Base-by-base conservation (phyloP, 2,113 vertebrate species). In the Coturnix japonica region DNA sequence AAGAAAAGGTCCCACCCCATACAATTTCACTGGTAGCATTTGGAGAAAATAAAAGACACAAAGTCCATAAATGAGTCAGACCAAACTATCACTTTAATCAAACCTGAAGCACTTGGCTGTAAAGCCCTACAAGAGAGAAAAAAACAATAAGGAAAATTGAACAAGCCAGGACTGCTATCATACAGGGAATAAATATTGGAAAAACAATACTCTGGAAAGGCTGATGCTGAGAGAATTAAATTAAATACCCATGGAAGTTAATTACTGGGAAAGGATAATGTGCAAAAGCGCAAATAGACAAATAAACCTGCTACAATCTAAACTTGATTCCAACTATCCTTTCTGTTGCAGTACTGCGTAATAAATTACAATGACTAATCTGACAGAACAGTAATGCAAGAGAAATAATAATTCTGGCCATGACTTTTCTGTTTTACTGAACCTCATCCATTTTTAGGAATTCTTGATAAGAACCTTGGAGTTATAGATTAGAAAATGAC, bases 171-270 rank as follows among this genome's bases (percentile, higher is more conserved):
- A 46, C 71, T 91, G 81, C 81, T 59, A 81, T 74, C 85, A 93
- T 74, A 95, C 30, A 83, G 64, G 64, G 89, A 89, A 87, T 93
- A 96, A 96, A 94, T 93, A 96, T 89, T 77, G 95, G 87, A 89
- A 96, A 95, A 96, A 92, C 76, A 95, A 93, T 94, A 91, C 72
- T 79, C 81, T 67, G 87, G 86, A 89, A 92, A 91, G 91, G 89
- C 85, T 93, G 82, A 94, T 90, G 64, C 57, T 10, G 9, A 82
- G 79, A 85, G 84, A 89, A 94, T 94, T 89, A 82, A 93, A 96
- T 96, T 92, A 95, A 92, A 91, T 87, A 87, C 56, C 60, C 84
- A 77, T 5, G 2, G 81, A 95, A 96, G 87, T 94, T 96, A 95
- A 96, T 95, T 94, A 95, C 81, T 89, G 49, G 54, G 78, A 43